phyloP scores from a whole-genome alignment of 2,888 invertebrate genomes.

The Caenorhabditis japonica region DNA sequence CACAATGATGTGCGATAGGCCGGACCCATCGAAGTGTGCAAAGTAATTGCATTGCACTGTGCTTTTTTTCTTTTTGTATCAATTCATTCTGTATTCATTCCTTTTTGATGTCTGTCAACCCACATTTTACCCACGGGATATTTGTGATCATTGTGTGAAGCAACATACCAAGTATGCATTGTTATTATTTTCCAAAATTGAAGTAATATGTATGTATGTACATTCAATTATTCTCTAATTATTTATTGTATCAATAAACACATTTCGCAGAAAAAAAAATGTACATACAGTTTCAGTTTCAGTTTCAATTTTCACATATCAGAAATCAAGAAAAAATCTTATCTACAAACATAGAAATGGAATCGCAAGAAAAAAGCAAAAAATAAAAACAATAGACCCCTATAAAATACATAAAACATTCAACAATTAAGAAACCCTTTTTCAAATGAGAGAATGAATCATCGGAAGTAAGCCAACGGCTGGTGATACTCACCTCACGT shows the following conservation, averaged over 20 bases:
- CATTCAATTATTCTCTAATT: constrained; percentile 11
- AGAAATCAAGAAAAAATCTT: constrained; percentile 9
- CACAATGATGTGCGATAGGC: constrained; percentile 70
- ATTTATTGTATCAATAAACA: constrained; percentile 49
- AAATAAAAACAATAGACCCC: too few species aligned
- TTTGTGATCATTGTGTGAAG: constrained; percentile 3
- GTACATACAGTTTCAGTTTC: too few species aligned
- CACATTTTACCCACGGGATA: constrained; percentile 39
- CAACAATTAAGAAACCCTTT: constrained; percentile 25
- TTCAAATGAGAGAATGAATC: constrained; percentile 28
- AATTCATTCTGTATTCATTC: too few species aligned
- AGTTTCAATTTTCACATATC: constrained; percentile 11
- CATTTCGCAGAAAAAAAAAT: constrained; percentile 1
- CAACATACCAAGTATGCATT: constrained; percentile 26
- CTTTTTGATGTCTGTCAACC: constrained; percentile 23
- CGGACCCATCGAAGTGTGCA: constrained; percentile 68
- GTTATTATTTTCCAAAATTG: background rate
- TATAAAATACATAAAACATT: background rate
- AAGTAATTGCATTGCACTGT: constrained; percentile 23
- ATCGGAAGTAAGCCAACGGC: constrained; percentile 1
- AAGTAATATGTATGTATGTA: constrained; percentile 9
- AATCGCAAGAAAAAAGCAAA: too few species aligned
- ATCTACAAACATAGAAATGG: too few species aligned
- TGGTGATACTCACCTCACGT: constrained; percentile 27
- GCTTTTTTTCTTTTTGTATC: constrained; percentile 24